Evolutionary conservation across 2,113 vertebrate species (phyloP).

Genomic region (Candoia aspera): DNA sequence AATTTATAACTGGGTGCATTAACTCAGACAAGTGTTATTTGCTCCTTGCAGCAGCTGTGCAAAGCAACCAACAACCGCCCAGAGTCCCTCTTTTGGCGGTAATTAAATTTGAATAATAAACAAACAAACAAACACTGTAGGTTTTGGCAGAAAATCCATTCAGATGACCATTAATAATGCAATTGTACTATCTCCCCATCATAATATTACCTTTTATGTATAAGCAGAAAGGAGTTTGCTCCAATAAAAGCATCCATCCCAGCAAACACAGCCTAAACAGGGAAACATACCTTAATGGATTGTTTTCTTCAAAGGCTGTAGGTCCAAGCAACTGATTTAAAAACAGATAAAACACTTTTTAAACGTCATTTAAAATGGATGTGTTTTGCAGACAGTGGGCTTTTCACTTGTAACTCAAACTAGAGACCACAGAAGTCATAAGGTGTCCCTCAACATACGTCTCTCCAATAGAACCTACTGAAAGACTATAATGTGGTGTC

Average conservation of each 20-base stretch:
- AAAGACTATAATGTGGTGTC: neutral
- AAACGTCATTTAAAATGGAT: neutral
- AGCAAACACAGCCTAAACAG: neutral
- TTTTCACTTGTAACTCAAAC: neutral
- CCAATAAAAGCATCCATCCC: slow-evolving; percentile 6
- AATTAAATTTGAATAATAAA: no score
- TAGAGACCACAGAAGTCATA: neutral
- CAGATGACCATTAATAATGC: neutral
- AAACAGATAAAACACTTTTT: neutral
- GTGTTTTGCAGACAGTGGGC: neutral
- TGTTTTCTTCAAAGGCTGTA: neutral
- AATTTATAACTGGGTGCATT: slow-evolving; percentile 8
- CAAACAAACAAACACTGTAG: slow-evolving; percentile 19
- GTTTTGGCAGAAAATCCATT: slow-evolving; percentile 16
- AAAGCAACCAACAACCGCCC: slow-evolving; percentile 16
- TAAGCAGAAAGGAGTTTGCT: slow-evolving; percentile 9
- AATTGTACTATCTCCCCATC: slow-evolving; percentile 13
- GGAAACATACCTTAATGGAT: neutral
- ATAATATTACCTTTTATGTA: slow-evolving; percentile 13
- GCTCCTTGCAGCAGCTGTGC: slow-evolving; percentile 26
- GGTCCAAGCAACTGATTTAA: neutral
- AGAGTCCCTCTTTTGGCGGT: no score
- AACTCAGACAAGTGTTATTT: slow-evolving; percentile 22
- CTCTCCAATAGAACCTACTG: neutral
- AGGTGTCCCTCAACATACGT: neutral